Base-by-base conservation (phyloP, 2,797 vertebrate species). In the Euphonia xanthogaster region DNA sequence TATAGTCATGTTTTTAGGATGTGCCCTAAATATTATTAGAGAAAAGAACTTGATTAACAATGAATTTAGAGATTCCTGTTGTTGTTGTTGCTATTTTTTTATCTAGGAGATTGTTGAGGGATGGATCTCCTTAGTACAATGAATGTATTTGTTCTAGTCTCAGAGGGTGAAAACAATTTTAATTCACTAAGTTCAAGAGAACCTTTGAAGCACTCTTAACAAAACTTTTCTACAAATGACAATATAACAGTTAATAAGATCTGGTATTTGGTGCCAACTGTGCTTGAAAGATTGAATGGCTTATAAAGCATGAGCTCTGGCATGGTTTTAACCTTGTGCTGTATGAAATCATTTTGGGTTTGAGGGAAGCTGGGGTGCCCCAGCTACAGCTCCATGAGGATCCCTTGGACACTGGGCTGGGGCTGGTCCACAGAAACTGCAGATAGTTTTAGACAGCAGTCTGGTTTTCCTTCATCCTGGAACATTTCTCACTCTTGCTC, bases 1-100 rank as follows among this genome's bases (percentile, higher is more conserved):
- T 58, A 16, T 8, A 58, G 39, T 62, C 44, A 25, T n/a, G 23
- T 25, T 88, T 91, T 84, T n/a, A 65, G 16, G 0, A 0, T 65
- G 24, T 62, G 31, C 10, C n/a, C 45, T 66, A 86, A 75, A 62
- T 67, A 85, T 10, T 47, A 40, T 65, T 54, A 61, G 18, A 72
- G 61, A 91, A 91, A 90, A 93, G 24, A 90, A 35, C 23, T 9
- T 74, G 68, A 91, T 93, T 86, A 94, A 80, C 39, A 77, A 66
- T 31, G 44, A 58, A 30, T 91, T 94, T 86, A 55, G n/a, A 71
- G 37, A 14, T 37, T 60, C 61, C 42, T 45, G 19, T 33, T 65
- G 14, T 39, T 65, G 15, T n/a, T 63, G 15, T 54, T 88, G 17
- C 19, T 70, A 0, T 86, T 94, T 81, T 80, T 73, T 73, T 86